Base-by-base conservation (phyloP, 2,113 vertebrate genomes). In the Salvelinus alpinus region DNA sequence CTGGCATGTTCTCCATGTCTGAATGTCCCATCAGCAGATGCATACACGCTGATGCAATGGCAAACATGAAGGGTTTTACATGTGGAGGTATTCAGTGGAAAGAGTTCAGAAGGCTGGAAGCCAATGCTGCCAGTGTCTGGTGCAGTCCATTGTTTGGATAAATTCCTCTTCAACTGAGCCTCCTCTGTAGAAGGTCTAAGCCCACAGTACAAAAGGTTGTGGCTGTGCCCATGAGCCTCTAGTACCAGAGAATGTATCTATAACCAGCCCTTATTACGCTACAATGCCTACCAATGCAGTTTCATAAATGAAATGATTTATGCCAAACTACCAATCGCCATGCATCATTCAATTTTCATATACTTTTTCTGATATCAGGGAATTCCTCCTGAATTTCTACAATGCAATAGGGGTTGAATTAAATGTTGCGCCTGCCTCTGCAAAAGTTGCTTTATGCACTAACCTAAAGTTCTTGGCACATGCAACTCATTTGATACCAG, bases 11-110 rank as follows among this genome's bases (percentile, higher is more conserved):
- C 80, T 90, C 78, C 88, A 84, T 85, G 82, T 82, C 78, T 73
- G 75, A 85, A 74, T 60, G 78, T 74, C 81, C 82, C 80, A 70
- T 86, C 77, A 82, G 86, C 88, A 86, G 85, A 90, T 86, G 64
- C 84, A 38, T 84, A 86, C 90, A 85, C 78, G 87, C 84, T 92
- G 92, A 94, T 93, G 90, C 93, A 94, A 92, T 91, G 76, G 86
- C 84, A 83, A 86, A 85, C 81, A 90, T 86, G 88, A 44, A 44
- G 38, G 9, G 9, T 44, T 44, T 44, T 44, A 11, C 38, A 91
- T 88, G 70, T 83, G 13, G 54, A 80, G 84, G 84, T 84, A 82
- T 89, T 81, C 78, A 76, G 81, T 87, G 66, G 38, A 44, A 31
- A 69, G 80, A 84, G 81, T 65, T 68, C 20, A 64, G 75, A 79